These are phyloP conservation scores for Aramus guarauna DNA, from an alignment of 2,113 vertebrate species.

Conservation along the genomic window DNA sequence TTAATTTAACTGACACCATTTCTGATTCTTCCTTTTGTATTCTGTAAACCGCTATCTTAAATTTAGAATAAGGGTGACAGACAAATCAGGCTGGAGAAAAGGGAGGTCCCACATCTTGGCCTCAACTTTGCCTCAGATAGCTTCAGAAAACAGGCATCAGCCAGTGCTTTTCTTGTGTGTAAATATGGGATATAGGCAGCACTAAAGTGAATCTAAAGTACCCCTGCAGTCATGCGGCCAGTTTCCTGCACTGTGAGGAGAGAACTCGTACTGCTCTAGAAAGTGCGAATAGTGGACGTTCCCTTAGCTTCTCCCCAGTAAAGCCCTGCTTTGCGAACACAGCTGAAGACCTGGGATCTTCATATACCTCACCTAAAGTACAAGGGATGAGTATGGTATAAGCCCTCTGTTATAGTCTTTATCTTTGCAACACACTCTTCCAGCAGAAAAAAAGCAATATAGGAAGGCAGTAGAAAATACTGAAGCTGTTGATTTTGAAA, in stretches of 20 bases:
- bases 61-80: background rate
- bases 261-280: background rate
- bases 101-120: background rate
- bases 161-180: background rate
- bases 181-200: background rate
- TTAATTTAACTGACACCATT: background rate
- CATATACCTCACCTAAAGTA: background rate
- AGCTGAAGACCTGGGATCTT: background rate
- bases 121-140: constrained; percentile 20
- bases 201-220: background rate
- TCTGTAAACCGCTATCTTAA: background rate
- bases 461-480: background rate
- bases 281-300: background rate
- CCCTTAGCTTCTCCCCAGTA: background rate
- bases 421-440: background rate
- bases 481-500: background rate
- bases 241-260: background rate
- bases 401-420: background rate
- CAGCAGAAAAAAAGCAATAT: background rate
- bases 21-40: background rate
- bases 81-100: background rate
- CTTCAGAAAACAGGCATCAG: background rate
- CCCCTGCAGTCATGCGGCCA: background rate
- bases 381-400: background rate
- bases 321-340: background rate